Evolutionary conservation across 2,888 invertebrate species (phyloP).

Genomic region (Anthrax anthrax): DNA sequence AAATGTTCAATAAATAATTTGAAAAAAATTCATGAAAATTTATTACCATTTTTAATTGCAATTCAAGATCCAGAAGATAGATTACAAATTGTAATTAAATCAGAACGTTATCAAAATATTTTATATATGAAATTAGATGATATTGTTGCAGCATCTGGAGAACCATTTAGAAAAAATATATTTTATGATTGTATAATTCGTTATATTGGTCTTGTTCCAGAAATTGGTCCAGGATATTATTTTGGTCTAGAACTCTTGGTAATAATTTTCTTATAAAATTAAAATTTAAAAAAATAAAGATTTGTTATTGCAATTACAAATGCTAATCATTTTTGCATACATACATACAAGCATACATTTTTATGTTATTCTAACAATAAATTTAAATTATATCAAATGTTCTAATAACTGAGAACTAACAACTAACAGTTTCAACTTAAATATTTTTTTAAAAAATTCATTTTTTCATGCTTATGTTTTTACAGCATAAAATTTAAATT

Average conservation of each 20-base stretch:
- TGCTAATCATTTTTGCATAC: too few relatives aligned
- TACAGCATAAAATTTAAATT: too few relatives aligned
- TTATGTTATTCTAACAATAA: too few relatives aligned
- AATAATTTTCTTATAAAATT: slow-evolving; percentile 8
- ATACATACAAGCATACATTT: too few relatives aligned
- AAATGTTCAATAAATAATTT: slow-evolving; percentile 20
- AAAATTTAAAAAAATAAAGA: too few relatives aligned
- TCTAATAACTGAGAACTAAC: too few relatives aligned
- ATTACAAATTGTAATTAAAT: slow-evolving; percentile 35
- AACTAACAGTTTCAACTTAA: too few relatives aligned
- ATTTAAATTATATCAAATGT: too few relatives aligned
- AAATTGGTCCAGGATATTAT: slow-evolving; percentile 39
- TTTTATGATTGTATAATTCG: slow-evolving; percentile 34
- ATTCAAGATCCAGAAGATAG: slow-evolving; percentile 38
- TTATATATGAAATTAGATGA: slow-evolving; percentile 19
- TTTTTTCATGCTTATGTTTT: too few relatives aligned
- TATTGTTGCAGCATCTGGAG: slow-evolving; percentile 33
- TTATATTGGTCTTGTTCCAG: slow-evolving; percentile 40
- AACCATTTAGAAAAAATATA: slow-evolving; percentile 20
- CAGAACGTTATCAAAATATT: slow-evolving; percentile 34
- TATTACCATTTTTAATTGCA: slow-evolving; percentile 40
- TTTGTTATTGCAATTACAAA: too few relatives aligned
- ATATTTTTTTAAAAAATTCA: too few relatives aligned
- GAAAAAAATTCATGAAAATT: slow-evolving; percentile 19
- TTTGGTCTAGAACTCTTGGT: slow-evolving; percentile 44